Base-by-base conservation (phyloP, 1,140 invertebrate species). In the Drosophila paulistorum region DNA sequence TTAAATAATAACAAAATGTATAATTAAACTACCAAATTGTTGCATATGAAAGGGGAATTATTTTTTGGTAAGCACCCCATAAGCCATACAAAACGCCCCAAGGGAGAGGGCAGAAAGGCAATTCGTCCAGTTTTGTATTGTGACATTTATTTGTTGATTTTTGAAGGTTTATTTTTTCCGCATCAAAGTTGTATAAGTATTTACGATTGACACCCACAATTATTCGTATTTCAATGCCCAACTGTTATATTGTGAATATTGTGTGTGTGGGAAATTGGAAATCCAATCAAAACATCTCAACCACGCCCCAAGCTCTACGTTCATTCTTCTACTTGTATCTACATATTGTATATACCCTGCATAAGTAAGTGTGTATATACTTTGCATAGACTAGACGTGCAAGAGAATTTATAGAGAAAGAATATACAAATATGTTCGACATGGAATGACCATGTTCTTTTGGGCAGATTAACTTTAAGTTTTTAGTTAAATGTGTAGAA, bases 1-100 rank as follows among this genome's bases (percentile, higher is more conserved):
- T 51, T 51, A 20, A 51, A 51, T 51, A 51, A 51, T 51, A 51
- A 51, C 20, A 20, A 23, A 51, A 51, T 51, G 45, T 51, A 51
- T 51, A 51, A 51, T 51, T 51, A 51, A 51, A 51, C 45, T 51
- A 51, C 45, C 45, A 51, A 51, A 51, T 51, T 51, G 45, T 51
- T 51, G 45, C 45, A 51, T 51, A 51, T 11, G 9, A 51, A 51
- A 51, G 23, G 17, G 45, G 20, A 6, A 51, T 23, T 10, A 30
- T 30, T 30, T 30, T 30, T 30, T 7, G 30, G 30, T 26, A 26
- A 26, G 30, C 5, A 6, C 30, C 30, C 30, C 30, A 30, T 30
- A 30, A 30, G 3, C 30, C 45, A 51, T 11, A 51, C 9, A 11
- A 23, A 20, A 20, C 10, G 17, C 45, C 17, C 17, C 14, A 14